phyloP scores from a whole-genome alignment of 2,113 vertebrate genomes.

The Nesogale talazaci region DNA sequence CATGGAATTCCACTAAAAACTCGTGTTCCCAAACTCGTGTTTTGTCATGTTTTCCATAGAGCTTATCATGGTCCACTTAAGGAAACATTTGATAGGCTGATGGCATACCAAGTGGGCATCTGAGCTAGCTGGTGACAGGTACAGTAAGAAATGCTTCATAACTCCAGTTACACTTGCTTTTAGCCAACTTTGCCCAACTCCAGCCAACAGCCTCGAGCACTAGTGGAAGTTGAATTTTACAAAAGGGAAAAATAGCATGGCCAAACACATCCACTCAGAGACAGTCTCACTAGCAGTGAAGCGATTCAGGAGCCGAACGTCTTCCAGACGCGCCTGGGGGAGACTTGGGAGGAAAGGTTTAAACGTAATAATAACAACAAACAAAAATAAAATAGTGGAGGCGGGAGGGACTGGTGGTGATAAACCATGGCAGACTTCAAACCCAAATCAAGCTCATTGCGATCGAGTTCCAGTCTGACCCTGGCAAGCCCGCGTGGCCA shows the following conservation, averaged over 20 bases:
- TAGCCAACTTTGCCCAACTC: not conserved
- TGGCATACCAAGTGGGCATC: not conserved
- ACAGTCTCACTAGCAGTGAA: not conserved
- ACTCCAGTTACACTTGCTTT: slow-evolving; percentile 21
- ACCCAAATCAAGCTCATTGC: not conserved
- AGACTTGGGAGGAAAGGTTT: not conserved
- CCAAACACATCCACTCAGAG: not conserved
- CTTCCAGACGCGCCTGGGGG: not conserved
- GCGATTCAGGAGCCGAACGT: not conserved
- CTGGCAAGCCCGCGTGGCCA: not conserved
- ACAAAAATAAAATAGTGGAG: not conserved
- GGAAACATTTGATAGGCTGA: not conserved
- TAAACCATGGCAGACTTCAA: not conserved
- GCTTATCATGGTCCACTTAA: not conserved
- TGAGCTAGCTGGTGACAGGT: slow-evolving; percentile 41
- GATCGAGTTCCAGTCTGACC: not conserved
- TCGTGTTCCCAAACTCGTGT: not conserved
- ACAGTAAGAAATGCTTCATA: slow-evolving; percentile 48
- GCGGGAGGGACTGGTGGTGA: not conserved
- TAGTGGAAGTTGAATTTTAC: not conserved
- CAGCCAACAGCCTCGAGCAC: not conserved
- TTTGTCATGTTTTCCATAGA: not conserved
- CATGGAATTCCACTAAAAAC: not conserved
- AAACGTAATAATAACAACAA: not conserved
- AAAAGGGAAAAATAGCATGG: not conserved